Evolutionary conservation across 2,888 invertebrate species (phyloP).

Genomic region (Mesorhabditis spiculigera): DNA sequence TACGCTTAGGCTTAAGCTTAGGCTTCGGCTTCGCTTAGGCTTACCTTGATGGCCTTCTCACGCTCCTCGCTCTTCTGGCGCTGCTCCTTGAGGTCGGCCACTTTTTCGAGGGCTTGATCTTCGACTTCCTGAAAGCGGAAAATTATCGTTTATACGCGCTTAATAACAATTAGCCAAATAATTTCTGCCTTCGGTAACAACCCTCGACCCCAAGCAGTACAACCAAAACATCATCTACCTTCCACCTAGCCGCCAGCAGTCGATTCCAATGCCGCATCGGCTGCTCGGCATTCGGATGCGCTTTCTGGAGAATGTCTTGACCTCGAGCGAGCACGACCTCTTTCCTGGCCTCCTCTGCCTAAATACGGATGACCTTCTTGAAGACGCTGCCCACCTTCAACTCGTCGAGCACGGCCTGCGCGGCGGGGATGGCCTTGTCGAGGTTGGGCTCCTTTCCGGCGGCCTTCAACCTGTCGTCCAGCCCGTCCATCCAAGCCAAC

Average conservation of each 20-base stretch:
- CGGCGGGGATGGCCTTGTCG: background rate
- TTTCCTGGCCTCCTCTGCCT: conserved; percentile 15
- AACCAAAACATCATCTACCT: conserved; percentile 26
- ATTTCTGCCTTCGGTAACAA: too few relatives aligned
- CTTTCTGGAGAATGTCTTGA: conserved; percentile 80
- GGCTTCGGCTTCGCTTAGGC: conserved; percentile 60
- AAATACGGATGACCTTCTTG: background rate
- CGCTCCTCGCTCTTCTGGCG: conserved; percentile 80
- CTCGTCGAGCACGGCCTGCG: background rate
- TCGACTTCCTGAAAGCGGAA: conserved; percentile 19
- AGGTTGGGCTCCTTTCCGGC: background rate
- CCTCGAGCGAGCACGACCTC: conserved; percentile 21
- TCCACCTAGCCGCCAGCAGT: conserved; percentile 89
- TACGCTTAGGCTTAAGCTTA: too few relatives aligned
- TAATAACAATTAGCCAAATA: too few relatives aligned
- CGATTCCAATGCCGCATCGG: conserved; percentile 99
- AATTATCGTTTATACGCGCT: too few relatives aligned
- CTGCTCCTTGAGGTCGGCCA: conserved; percentile 68
- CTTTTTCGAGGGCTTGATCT: conserved; percentile 31
- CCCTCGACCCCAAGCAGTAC: background rate
- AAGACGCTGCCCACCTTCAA: conserved; percentile 1
- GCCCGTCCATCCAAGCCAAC: conserved; percentile 37
- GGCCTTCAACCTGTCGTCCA: conserved; percentile 31
- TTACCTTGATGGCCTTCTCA: conserved; percentile 62
- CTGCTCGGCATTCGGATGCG: conserved; percentile 94